Evolutionary conservation across 1,140 invertebrate species (phyloP).

Genomic region (Temnothorax curvispinosus): DNA sequence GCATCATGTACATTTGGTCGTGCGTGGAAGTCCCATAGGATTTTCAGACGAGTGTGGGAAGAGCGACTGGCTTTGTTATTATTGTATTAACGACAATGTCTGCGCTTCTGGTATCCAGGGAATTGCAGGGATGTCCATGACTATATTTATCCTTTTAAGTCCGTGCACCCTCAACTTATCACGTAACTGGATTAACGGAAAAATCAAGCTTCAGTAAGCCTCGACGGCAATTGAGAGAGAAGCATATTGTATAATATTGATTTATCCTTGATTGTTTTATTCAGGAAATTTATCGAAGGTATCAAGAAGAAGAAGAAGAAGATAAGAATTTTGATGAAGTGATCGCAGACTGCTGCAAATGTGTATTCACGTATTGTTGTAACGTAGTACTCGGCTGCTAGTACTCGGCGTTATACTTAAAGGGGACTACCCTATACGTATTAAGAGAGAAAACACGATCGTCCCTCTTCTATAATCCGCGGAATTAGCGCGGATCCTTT

Average conservation of each 20-base stretch:
- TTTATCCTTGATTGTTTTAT: conserved; percentile 44
- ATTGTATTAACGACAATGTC: conserved; percentile 65
- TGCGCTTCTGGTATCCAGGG: conserved; percentile 18
- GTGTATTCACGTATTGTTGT: neutral
- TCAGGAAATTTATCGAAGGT: conserved; percentile 27
- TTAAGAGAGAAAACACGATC: conserved; percentile 41
- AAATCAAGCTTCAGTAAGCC: conserved; percentile 28
- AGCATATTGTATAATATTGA: conserved; percentile 36
- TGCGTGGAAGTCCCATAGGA: conserved; percentile 65
- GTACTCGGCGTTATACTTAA: neutral
- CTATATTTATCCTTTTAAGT: conserved; percentile 51
- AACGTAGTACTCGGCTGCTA: neutral
- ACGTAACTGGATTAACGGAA: conserved; percentile 44
- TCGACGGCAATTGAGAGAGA: neutral
- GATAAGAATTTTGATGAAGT: conserved; percentile 23
- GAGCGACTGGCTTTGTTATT: conserved; percentile 60
- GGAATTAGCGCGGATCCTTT: conserved; percentile 36
- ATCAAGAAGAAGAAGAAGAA: conserved; percentile 3
- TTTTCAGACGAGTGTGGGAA: conserved; percentile 35
- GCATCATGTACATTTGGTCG: conserved; percentile 45
- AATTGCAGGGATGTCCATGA: conserved; percentile 3
- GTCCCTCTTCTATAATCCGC: conserved; percentile 48
- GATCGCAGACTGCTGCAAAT: neutral
- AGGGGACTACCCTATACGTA: neutral
- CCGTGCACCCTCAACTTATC: conserved; percentile 34